phyloP scores from a whole-genome alignment of 2,888 invertebrate species.

The Drosophila eohydei region DNA sequence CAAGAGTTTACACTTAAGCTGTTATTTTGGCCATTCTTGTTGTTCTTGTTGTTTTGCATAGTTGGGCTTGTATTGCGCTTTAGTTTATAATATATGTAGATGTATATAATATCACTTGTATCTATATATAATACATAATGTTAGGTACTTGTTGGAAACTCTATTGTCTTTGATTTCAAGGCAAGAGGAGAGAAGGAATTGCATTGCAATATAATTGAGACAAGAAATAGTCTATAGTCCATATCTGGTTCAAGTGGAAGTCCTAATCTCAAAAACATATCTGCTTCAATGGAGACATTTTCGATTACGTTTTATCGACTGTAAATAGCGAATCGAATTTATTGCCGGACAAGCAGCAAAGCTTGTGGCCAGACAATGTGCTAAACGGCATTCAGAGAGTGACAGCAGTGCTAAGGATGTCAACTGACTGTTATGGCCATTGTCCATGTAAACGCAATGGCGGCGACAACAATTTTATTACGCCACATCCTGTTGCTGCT shows the following conservation, averaged over 20 bases:
- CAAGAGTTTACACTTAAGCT: background rate
- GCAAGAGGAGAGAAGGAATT: too few species aligned
- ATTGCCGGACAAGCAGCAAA: conserved; percentile 10
- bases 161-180: too few species aligned
- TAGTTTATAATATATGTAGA: background rate
- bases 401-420: conserved; percentile 23
- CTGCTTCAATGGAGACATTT: background rate
- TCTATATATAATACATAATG: too few species aligned
- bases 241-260: background rate
- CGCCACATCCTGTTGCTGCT: conserved; percentile 1
- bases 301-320: background rate
- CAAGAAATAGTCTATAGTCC: background rate
- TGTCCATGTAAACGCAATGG: conserved; percentile 28
- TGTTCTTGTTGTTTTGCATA: conserved; percentile 15
- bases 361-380: conserved; percentile 10
- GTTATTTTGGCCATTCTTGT: conserved; percentile 17
- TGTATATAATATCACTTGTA: background rate
- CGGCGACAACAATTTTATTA: conserved; percentile 36
- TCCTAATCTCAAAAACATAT: background rate
- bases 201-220: too few species aligned
- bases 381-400: background rate
- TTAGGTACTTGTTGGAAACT: too few species aligned
- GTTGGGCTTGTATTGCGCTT: conserved; percentile 3
- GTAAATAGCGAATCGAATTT: background rate
- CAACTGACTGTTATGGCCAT: conserved; percentile 19